Conservation (phyloP, 1,140 invertebrate genomes). For the Rhizoglyphus robini region DNA sequence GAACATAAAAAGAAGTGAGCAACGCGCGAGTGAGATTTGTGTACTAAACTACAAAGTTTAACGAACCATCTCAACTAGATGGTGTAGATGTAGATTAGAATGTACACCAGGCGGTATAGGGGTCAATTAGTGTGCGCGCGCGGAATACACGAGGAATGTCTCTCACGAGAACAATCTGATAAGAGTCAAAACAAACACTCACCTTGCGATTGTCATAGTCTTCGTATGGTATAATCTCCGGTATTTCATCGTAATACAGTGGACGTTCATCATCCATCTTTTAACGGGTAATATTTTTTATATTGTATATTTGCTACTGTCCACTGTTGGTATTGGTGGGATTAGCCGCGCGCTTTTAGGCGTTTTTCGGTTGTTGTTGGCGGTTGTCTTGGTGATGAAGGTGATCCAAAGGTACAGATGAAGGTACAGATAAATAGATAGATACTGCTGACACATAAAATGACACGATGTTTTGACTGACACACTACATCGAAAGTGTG, state of each 20-base stretch:
- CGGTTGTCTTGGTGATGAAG: neutral
- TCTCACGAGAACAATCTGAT: no score
- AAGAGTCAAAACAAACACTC: no score
- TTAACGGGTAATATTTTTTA: neutral
- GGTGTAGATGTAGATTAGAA: no score
- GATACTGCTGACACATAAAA: neutral
- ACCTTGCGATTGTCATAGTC: conserved; percentile 1
- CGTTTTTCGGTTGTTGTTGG: neutral
- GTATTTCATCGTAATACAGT: neutral
- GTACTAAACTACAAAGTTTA: no score
- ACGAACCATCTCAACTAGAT: no score
- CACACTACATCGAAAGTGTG: no score
- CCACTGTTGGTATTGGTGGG: neutral
- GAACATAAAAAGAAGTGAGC: no score
- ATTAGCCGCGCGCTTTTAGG: neutral
- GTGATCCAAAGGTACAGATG: neutral
- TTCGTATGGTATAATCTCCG: conserved; percentile 1
- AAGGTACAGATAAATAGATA: neutral
- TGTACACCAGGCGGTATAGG: no score
- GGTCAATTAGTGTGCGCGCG: no score
- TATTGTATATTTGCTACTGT: neutral
- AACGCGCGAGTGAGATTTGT: no score
- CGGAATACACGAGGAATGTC: no score
- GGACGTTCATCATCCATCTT: neutral
- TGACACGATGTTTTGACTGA: no score